Evolutionary conservation across 2,888 invertebrate genomes (phyloP).

Genomic region (Cephonodes hylas): DNA sequence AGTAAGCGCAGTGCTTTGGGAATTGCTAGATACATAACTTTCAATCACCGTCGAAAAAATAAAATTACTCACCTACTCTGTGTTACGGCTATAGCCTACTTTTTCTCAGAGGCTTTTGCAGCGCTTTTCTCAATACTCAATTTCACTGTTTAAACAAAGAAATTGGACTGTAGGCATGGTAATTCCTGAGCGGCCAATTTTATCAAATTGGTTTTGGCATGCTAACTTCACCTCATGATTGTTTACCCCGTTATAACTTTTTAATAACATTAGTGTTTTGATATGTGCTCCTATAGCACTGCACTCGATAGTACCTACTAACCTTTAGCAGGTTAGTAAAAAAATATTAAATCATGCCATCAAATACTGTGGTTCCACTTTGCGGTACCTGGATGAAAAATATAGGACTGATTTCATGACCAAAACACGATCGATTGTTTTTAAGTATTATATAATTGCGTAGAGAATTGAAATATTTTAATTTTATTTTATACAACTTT

Average conservation of each 20-base stretch:
- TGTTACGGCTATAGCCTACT: conserved; percentile 29
- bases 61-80: conserved; percentile 37
- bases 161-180: conserved; percentile 59
- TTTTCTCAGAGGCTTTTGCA: conserved; percentile 26
- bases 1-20: conserved; percentile 64
- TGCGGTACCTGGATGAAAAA: too few relatives aligned
- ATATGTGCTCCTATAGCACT: too few relatives aligned
- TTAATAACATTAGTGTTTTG: background rate
- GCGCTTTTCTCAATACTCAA: conserved; percentile 63
- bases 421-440: too few relatives aligned
- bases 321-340: too few relatives aligned
- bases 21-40: conserved; percentile 52
- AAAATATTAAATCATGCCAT: too few relatives aligned
- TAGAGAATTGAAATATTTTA: too few relatives aligned
- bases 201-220: conserved; percentile 31
- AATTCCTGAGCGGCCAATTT: conserved; percentile 41
- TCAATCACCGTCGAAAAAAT: conserved; percentile 67
- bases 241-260: background rate
- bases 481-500: too few relatives aligned
- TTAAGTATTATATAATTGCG: too few relatives aligned
- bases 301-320: too few relatives aligned
- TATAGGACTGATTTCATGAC: too few relatives aligned
- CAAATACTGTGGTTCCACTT: too few relatives aligned
- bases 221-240: background rate
- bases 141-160: conserved; percentile 67